phyloP scores from a whole-genome alignment of 2,113 vertebrate genomes.

The Panthera leo region DNA sequence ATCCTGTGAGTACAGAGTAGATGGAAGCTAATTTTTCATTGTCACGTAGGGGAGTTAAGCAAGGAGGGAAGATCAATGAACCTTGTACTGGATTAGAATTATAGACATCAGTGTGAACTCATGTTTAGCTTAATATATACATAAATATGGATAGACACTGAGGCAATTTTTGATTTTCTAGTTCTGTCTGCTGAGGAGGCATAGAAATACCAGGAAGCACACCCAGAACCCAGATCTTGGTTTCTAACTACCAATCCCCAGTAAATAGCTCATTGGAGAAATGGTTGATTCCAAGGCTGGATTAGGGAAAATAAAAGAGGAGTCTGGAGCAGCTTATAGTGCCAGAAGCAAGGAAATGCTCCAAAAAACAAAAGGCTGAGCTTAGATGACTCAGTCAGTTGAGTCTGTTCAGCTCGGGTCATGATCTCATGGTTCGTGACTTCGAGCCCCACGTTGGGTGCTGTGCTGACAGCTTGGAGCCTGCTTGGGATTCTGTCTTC shows the following conservation, averaged over 20 bases:
- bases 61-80: neutral
- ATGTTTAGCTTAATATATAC: neutral
- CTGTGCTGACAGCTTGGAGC: no score
- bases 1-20: neutral
- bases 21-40: neutral
- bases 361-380: neutral
- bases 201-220: neutral
- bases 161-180: neutral
- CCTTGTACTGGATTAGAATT: neutral
- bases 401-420: no score
- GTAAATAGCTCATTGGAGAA: neutral
- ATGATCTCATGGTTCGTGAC: no score
- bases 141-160: neutral
- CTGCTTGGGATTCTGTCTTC: no score
- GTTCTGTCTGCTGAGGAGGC: neutral
- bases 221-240: neutral
- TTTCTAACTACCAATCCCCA: neutral
- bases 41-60: neutral
- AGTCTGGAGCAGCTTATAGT: neutral
- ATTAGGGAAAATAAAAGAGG: neutral
- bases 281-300: neutral
- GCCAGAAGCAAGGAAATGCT: conserved; percentile 6
- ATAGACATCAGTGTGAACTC: neutral
- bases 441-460: no score
- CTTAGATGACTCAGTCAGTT: no score